phyloP scores from a whole-genome alignment of 2,113 vertebrate genomes.

The Tretioscincus oriximinensis region DNA sequence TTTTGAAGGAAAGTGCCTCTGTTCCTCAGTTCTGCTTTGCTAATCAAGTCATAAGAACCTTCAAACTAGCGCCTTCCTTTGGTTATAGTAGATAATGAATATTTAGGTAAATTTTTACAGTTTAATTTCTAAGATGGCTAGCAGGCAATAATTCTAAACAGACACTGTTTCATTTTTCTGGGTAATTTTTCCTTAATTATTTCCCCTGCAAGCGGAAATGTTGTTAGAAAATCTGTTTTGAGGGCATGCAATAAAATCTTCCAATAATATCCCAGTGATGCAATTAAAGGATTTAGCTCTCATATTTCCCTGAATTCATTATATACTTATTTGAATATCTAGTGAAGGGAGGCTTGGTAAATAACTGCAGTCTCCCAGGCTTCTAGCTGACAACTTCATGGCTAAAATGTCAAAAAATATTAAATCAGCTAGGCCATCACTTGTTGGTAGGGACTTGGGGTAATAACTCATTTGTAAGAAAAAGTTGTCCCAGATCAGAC shows the following conservation, averaged over 20 bases:
- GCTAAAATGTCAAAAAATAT: background rate
- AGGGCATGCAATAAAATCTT: background rate
- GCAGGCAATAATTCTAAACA: slow-evolving; percentile 35
- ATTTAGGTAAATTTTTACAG: slow-evolving; percentile 42
- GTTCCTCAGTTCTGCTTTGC: slow-evolving; percentile 2
- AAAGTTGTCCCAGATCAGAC: background rate
- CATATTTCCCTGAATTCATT: slow-evolving; percentile 8
- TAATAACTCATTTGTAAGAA: background rate
- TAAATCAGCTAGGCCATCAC: background rate
- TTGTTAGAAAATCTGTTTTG: slow-evolving; percentile 13
- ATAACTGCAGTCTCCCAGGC: background rate
- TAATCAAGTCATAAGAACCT: slow-evolving; percentile 34
- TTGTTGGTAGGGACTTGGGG: background rate
- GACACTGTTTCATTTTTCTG: slow-evolving; percentile 21
- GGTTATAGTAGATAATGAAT: slow-evolving; percentile 35
- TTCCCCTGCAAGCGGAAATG: slow-evolving; percentile 17
- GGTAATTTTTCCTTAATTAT: slow-evolving; percentile 39
- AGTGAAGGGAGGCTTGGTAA: background rate
- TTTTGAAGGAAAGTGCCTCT: background rate
- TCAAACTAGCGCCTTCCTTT: slow-evolving; percentile 25
- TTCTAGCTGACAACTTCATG: slow-evolving; percentile 1
- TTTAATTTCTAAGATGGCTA: slow-evolving; percentile 43
- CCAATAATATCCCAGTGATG: slow-evolving; percentile 1
- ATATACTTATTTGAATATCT: background rate
- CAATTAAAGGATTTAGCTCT: slow-evolving; percentile 13